Percentiles rank a stretch among this genome's conserved stretches.
These are phyloP conservation scores for Embidobia sp. DNA, from an alignment of 2,888 invertebrate species.

Conservation along the genomic window DNA sequence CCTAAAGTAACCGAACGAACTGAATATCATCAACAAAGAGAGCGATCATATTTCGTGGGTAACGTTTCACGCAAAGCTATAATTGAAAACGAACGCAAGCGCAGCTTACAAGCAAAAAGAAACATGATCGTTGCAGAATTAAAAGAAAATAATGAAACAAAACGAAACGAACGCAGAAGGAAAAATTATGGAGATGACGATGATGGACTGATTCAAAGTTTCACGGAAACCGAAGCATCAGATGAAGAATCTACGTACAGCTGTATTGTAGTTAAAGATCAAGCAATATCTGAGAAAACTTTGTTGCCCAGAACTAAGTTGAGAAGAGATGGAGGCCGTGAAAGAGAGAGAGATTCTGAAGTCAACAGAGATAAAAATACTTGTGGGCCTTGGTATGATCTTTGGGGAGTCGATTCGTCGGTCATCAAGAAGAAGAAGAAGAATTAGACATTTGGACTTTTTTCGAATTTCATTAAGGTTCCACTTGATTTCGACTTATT, in stretches of 20 bases:
- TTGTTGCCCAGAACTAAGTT: conserved; percentile 88
- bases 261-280: conserved; percentile 93
- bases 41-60: conserved; percentile 77
- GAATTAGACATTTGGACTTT: conserved; percentile 64
- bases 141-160: conserved; percentile 78
- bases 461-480: conserved; percentile 37
- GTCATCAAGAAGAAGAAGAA: conserved; percentile 83
- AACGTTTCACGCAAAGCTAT: conserved; percentile 80
- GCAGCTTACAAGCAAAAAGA: conserved; percentile 78
- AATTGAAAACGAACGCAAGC: conserved; percentile 78
- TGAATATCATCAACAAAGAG: conserved; percentile 74
- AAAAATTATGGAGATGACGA: conserved; percentile 76
- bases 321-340: conserved; percentile 83
- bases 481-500: conserved; percentile 28
- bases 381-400: conserved; percentile 94
- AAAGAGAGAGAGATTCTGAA: conserved; percentile 61
- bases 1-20: conserved; percentile 75
- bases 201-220: conserved; percentile 75
- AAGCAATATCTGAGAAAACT: conserved; percentile 80
- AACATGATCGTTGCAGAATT: conserved; percentile 79
- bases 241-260: conserved; percentile 82
- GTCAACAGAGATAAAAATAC: conserved; percentile 83
- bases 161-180: conserved; percentile 74
- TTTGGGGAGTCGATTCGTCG: conserved; percentile 90
- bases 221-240: conserved; percentile 79